phyloP scores from a whole-genome alignment of 1,140 invertebrate species.

The Drosophila guanche region DNA sequence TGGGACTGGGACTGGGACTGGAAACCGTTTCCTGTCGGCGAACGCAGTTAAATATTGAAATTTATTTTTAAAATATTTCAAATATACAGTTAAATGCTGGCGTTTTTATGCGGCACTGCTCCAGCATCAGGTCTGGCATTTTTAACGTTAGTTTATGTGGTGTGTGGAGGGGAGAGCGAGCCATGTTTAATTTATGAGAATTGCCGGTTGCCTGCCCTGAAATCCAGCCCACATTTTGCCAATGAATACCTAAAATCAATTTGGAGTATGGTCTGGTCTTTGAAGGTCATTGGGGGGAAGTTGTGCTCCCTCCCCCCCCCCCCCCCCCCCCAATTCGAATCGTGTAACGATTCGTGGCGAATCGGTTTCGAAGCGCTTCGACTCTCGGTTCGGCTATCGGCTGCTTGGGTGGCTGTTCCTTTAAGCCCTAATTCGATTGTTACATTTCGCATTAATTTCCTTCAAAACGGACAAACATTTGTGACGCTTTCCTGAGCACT shows the following conservation, averaged over 20 bases:
- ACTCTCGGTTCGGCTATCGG: not conserved
- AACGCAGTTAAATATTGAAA: constrained; percentile 78
- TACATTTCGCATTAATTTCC: constrained; percentile 52
- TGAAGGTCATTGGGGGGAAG: constrained; percentile 47
- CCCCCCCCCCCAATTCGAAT: constrained; percentile 30
- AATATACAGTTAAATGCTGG: constrained; percentile 74
- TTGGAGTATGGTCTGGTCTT: constrained; percentile 24
- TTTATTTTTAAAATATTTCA: constrained; percentile 81
- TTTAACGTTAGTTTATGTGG: constrained; percentile 79
- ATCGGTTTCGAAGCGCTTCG: constrained; percentile 14
- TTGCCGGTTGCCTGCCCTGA: constrained; percentile 16
- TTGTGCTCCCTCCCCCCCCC: constrained; percentile 14
- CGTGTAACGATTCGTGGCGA: constrained; percentile 31
- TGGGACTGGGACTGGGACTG: constrained; percentile 14
- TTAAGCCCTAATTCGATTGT: constrained; percentile 44
- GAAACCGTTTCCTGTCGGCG: constrained; percentile 73
- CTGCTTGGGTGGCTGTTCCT: not conserved
- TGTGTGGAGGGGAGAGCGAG: constrained; percentile 28
- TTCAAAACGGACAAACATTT: constrained; percentile 47
- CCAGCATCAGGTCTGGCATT: constrained; percentile 38
- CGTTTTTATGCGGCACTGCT: constrained; percentile 9
- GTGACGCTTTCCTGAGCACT: constrained; percentile 26
- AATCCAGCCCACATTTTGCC: constrained; percentile 30
- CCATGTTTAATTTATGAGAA: constrained; percentile 80
- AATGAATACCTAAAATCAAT: constrained; percentile 78